A percentile compares a stretch with the other conserved stretches of the same genome.
These are phyloP conservation scores for Anticlea derivata DNA, from an alignment of 2,888 invertebrate genomes.

Conservation along the genomic window DNA sequence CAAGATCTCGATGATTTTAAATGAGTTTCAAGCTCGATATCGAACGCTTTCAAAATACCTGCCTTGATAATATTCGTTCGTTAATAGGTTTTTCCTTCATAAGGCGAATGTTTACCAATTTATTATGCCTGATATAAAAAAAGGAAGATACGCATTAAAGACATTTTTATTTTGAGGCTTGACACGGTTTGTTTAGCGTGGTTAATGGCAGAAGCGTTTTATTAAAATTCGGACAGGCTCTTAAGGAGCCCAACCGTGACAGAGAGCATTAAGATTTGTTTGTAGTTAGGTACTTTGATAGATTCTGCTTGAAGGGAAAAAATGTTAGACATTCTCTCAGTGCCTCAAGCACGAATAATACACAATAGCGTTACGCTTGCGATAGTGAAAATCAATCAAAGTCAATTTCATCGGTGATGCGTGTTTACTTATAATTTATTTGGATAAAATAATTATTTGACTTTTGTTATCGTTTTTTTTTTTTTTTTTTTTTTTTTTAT, in stretches of 20 bases:
- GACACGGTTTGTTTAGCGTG: slow-evolving; percentile 70
- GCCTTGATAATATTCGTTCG: slow-evolving; percentile 76
- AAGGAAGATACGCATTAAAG: slow-evolving; percentile 62
- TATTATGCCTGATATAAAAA: slow-evolving; percentile 82
- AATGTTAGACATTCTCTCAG: not conserved
- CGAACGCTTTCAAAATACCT: slow-evolving; percentile 39
- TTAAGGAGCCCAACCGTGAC: slow-evolving; percentile 50
- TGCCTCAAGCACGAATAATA: no score
- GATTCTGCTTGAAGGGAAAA: slow-evolving; percentile 6
- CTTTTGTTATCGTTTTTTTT: no score
- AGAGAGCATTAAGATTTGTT: slow-evolving; percentile 30
- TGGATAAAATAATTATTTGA: no score
- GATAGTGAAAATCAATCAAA: no score
- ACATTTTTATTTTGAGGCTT: slow-evolving; percentile 65
- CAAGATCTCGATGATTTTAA: no score
- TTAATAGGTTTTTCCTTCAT: slow-evolving; percentile 83
- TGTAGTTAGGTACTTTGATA: slow-evolving; percentile 2
- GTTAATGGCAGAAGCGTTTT: slow-evolving; percentile 30
- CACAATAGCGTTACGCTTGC: no score
- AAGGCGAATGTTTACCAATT: slow-evolving; percentile 83
- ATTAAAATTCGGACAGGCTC: slow-evolving; percentile 46
- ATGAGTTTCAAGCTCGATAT: not conserved
- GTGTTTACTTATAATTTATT: no score
- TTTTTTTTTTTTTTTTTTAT: no score
- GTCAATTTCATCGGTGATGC: no score